These are phyloP conservation scores for Etheostoma nigrum DNA, from an alignment of 2,797 vertebrate genomes.

Conservation along the genomic window DNA sequence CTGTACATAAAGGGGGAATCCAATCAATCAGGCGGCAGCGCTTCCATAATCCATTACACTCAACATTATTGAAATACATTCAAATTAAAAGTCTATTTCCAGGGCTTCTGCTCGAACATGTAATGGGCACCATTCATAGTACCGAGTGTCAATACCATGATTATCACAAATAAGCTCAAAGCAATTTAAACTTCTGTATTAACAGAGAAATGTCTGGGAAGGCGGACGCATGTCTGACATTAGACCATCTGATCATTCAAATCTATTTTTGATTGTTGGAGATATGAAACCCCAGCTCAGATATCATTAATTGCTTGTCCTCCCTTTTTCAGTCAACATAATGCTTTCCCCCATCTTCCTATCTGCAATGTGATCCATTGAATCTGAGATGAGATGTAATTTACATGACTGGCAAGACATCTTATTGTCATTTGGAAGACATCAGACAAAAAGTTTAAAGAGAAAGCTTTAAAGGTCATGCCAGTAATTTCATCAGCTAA, in stretches of 20 bases:
- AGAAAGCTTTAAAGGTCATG: constrained; percentile 72
- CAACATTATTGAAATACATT: constrained; percentile 80
- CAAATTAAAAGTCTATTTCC: constrained; percentile 82
- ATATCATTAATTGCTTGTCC: constrained; percentile 79
- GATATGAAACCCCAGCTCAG: constrained; percentile 75
- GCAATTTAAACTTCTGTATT: constrained; percentile 71
- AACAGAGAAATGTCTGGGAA: constrained; percentile 62
- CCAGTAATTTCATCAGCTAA: constrained; percentile 66
- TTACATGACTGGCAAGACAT: constrained; percentile 74
- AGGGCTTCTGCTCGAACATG: constrained; percentile 63
- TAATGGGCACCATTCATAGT: constrained; percentile 78
- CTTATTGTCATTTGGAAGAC: constrained; percentile 67
- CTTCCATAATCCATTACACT: constrained; percentile 77
- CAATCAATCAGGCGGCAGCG: constrained; percentile 75
- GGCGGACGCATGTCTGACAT: constrained; percentile 60
- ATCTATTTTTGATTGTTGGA: constrained; percentile 79
- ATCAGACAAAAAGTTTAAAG: constrained; percentile 65
- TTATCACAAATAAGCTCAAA: constrained; percentile 80
- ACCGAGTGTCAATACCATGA: constrained; percentile 74
- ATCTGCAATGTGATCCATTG: constrained; percentile 66
- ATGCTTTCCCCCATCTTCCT: constrained; percentile 60
- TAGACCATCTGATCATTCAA: constrained; percentile 71
- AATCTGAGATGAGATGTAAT: constrained; percentile 73
- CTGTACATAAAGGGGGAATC: constrained; percentile 77
- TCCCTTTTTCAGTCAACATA: constrained; percentile 77